Percentiles rank a stretch among this genome's conserved stretches.
These are phyloP conservation scores for Pollenia amentaria DNA, from an alignment of 2,888 invertebrate genomes.

Conservation along the genomic window DNA sequence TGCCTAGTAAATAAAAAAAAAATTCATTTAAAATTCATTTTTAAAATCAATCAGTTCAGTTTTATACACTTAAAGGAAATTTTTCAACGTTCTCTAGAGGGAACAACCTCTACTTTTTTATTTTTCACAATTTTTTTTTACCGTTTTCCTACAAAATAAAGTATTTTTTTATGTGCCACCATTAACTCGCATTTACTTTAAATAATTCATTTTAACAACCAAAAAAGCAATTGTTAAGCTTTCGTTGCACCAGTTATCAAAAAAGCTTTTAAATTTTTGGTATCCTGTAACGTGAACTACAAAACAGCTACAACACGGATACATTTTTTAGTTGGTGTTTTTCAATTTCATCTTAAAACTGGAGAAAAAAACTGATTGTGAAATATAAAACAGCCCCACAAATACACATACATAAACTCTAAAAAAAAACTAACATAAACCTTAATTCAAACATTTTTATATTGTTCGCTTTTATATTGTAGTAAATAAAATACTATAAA, in stretches of 20 bases:
- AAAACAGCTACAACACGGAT: constrained; percentile 4
- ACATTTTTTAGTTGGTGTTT: constrained; percentile 47
- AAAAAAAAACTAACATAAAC: background rate
- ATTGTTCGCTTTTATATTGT: constrained; percentile 54
- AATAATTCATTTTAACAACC: constrained; percentile 19
- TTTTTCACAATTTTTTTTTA: too few species aligned
- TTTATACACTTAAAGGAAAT: too few species aligned
- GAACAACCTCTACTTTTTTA: background rate
- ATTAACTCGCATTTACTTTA: constrained; percentile 44
- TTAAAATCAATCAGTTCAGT: too few species aligned
- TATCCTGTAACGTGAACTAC: constrained; percentile 36
- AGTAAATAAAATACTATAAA: constrained; percentile 62
- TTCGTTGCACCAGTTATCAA: constrained; percentile 18
- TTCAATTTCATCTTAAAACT: constrained; percentile 35
- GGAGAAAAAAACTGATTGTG: background rate
- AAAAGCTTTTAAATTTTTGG: constrained; percentile 30
- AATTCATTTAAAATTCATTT: too few species aligned
- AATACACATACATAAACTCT: background rate
- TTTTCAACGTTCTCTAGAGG: too few species aligned
- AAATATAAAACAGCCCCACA: constrained; percentile 45
- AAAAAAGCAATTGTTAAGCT: constrained; percentile 17
- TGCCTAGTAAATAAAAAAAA: too few species aligned
- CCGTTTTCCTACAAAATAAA: too few species aligned
- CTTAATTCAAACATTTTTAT: constrained; percentile 4
- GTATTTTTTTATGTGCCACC: constrained; percentile 11